Percentiles rank a stretch among this genome's conserved stretches.
Evolutionary conservation across 2,888 invertebrate species (phyloP).

Genomic region (Chloroclysta siterata): DNA sequence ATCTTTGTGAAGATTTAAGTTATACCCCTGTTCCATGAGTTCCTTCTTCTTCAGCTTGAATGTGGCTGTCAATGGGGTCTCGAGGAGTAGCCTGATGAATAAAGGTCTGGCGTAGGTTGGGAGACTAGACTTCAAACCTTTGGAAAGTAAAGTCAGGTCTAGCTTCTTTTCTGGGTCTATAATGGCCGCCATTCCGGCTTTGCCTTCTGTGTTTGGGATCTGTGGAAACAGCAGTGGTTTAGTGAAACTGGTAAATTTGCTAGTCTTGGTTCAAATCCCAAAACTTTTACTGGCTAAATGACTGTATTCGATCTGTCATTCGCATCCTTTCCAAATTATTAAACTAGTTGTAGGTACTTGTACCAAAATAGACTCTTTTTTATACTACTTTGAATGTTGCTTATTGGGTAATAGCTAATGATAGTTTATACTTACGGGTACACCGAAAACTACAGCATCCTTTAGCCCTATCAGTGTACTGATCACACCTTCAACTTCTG

Average conservation of each 20-base stretch:
- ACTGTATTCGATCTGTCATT: too few species aligned
- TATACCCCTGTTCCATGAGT: conserved; percentile 91
- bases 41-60: conserved; percentile 97
- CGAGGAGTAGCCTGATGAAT: conserved; percentile 90
- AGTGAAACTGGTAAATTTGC: neutral
- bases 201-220: conserved; percentile 92
- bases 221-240: conserved; percentile 55
- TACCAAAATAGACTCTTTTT: too few species aligned
- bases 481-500: conserved; percentile 96
- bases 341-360: too few species aligned
- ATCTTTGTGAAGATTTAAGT: conserved; percentile 87
- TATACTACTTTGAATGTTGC: too few species aligned
- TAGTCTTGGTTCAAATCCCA: too few species aligned
- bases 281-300: too few species aligned
- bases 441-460: conserved; percentile 95
- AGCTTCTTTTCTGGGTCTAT: conserved; percentile 89
- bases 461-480: conserved; percentile 91
- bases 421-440: conserved; percentile 85
- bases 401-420: too few species aligned
- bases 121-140: conserved; percentile 82
- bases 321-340: too few species aligned
- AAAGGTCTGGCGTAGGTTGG: conserved; percentile 94
- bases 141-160: conserved; percentile 81
- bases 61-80: conserved; percentile 93
- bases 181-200: conserved; percentile 97